A percentile compares a stretch with the other conserved stretches of the same genome.
These are phyloP conservation scores for Drepana falcataria DNA, from an alignment of 2,888 invertebrate species.

Conservation along the genomic window DNA sequence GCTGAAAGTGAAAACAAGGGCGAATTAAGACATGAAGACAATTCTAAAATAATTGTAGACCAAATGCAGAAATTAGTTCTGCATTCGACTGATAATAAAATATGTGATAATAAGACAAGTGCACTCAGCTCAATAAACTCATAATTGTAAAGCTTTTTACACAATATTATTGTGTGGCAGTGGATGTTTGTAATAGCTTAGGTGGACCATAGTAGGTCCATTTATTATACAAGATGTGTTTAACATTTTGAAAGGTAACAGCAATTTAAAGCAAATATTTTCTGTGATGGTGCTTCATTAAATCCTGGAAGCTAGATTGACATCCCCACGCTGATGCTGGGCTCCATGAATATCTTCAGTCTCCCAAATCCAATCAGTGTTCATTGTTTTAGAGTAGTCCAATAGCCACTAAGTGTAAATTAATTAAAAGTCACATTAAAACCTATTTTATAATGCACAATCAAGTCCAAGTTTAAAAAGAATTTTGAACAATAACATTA, in stretches of 20 bases:
- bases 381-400: not conserved
- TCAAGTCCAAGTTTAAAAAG: not conserved
- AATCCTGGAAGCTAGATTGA: not conserved
- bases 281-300: not conserved
- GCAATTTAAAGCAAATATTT: slow-evolving; percentile 9
- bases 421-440: not conserved
- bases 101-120: slow-evolving; percentile 75
- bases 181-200: slow-evolving; percentile 45
- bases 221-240: slow-evolving; percentile 22
- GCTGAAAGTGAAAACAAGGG: slow-evolving; percentile 12
- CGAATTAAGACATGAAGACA: slow-evolving; percentile 44
- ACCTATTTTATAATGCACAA: not conserved
- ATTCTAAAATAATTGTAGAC: slow-evolving; percentile 71
- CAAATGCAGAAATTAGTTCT: slow-evolving; percentile 75
- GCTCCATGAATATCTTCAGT: not conserved
- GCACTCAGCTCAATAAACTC: slow-evolving; percentile 72
- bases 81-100: slow-evolving; percentile 76
- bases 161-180: slow-evolving; percentile 52
- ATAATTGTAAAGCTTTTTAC: slow-evolving; percentile 60
- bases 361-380: not conserved
- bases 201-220: too few species aligned
- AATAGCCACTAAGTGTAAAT: not conserved
- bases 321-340: not conserved
- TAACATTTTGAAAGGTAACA: slow-evolving; percentile 11
- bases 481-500: too few species aligned